phyloP scores from a whole-genome alignment of 2,888 invertebrate genomes.

The Stenchaetothrips biformis region DNA sequence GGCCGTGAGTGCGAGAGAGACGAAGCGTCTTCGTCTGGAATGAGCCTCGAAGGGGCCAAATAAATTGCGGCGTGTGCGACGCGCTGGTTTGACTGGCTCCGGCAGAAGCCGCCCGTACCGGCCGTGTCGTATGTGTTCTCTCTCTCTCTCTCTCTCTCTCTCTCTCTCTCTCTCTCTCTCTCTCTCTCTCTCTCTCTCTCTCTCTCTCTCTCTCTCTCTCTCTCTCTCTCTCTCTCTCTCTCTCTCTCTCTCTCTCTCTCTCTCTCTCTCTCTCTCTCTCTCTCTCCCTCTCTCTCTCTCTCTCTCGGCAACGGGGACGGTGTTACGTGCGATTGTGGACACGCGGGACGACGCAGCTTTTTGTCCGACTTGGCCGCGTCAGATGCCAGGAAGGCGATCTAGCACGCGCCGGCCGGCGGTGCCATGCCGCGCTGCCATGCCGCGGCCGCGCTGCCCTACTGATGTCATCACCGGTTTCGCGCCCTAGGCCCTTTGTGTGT shows the following conservation, averaged over 20 bases:
- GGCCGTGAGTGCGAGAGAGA: neutral
- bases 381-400: too few species aligned
- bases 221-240: neutral
- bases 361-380: too few species aligned
- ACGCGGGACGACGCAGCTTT: too few species aligned
- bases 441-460: too few species aligned
- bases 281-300: neutral
- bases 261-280: neutral
- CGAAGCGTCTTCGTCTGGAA: neutral
- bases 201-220: neutral
- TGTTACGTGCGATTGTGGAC: too few species aligned
- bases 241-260: neutral
- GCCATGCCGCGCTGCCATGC: too few species aligned
- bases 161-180: constrained; percentile 1
- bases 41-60: neutral
- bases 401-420: too few species aligned
- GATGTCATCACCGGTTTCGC: too few species aligned
- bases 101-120: neutral
- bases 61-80: neutral
- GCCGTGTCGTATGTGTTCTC: neutral
- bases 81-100: too few species aligned
- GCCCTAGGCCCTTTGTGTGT: too few species aligned
- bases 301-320: neutral
- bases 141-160: constrained; percentile 1
- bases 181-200: neutral